Evolutionary conservation across 1,140 invertebrate species (phyloP).

Genomic region (Gyrodactylus bullatarudis): DNA sequence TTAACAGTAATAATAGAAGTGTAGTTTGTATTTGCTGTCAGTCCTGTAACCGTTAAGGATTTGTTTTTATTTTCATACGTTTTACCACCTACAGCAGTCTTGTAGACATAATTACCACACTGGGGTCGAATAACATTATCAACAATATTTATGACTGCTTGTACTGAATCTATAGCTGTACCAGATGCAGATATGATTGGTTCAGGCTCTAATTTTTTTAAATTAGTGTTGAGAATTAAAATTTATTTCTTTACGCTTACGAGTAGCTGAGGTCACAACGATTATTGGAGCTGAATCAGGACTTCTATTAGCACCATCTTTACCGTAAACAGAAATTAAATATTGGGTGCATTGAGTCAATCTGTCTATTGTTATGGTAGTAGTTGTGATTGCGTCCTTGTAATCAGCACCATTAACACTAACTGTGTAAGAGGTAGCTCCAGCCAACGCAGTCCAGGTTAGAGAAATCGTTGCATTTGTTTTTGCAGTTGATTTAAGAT

Average conservation of each 20-base stretch:
- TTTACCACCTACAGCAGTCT: neutral
- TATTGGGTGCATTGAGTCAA: neutral
- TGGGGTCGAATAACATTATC: neutral
- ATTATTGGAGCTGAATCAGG: neutral
- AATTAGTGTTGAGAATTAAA: too few species aligned
- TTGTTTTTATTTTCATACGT: neutral
- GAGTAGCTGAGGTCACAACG: too few species aligned
- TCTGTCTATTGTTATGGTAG: neutral
- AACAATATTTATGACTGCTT: neutral
- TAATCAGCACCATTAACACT: neutral
- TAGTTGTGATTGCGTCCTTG: neutral
- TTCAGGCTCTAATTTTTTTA: neutral
- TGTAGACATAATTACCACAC: neutral
- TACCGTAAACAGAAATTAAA: neutral
- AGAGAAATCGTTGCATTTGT: neutral
- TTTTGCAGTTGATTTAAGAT: neutral
- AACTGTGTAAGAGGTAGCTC: neutral
- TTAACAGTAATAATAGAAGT: neutral
- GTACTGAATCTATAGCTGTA: neutral
- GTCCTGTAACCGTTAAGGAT: neutral
- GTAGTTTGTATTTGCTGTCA: neutral
- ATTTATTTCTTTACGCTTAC: too few species aligned
- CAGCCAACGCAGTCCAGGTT: neutral
- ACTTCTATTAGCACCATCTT: neutral
- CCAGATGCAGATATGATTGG: neutral